Base-by-base conservation (phyloP, 2,797 vertebrate species). In the Chaenodraco wilsoni region DNA sequence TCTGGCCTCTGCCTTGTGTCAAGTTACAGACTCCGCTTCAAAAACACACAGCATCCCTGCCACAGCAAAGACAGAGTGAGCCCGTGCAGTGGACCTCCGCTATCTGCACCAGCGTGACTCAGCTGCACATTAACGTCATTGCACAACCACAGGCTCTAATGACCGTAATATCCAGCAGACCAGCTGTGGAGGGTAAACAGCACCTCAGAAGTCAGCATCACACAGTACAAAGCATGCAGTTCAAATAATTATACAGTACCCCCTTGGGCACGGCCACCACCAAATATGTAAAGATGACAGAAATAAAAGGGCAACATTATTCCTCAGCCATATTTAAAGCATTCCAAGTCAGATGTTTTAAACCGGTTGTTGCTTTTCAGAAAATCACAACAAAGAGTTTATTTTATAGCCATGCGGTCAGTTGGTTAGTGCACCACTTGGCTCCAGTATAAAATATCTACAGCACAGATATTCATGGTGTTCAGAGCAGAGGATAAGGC, bases 11-110 rank as follows among this genome's bases (percentile, higher is more conserved):
- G 66, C 65, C 74, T 68, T 73, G 78, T 78, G 88, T 88, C 59
- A 46, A 65, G 82, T 87, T 77, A 81, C 87, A 82, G 62, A 64
- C 64, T 33, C 27, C 0, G 78, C 86, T 90, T 84, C 87, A 87
- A 84, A 84, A 37, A 87, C 73, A 65, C 58, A 64, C 65, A 63
- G 49, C 52, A 13, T 65, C 72, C 5, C 57, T 73, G 56, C 82
- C 76, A 70, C 84, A 85, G 82, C 83, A 76, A 80, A 88, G 74
- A 58, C 69, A 23, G 50, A 1, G 56, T 17, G 74, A 60, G 69
- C 43, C 66, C 72, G 12, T 68, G 51, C 51, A 9, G 63, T 45
- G 3, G 9, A 50, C 65, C 72, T 79, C 76, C n/a, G 3, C 65
- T 72, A 65, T 76, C 71, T 55, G 70, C 4, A 65, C 23, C 50